Evolutionary conservation across 2,888 invertebrate species (phyloP), one percentile per base, ranked within the genome.

Genomic region (Pseudeuparius sepicola): DNA sequence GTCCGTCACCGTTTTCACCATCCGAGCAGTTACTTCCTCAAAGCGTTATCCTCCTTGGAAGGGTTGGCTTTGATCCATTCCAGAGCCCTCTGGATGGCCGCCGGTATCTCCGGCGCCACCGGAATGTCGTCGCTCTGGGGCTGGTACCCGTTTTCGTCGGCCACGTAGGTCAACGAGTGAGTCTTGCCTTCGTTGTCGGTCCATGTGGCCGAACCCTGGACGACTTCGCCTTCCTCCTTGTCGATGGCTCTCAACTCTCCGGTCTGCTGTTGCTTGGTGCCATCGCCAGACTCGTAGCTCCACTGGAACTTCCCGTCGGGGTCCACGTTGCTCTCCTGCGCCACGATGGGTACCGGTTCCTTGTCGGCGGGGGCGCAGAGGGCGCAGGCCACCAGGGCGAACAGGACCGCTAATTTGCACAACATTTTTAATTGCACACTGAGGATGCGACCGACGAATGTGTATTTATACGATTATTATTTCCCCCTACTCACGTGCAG

Each of bases 281-380:
- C 77, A 52, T 75, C 73, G 3, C 64, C 70, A 7, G 70, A 63
- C 57, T 74, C 72, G 41, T 67, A 75, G 43, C 75, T 75, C 52
- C 32, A 46, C 34, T 23, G 34, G 14, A 43, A 43, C 4, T 29
- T 38, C 39, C 42, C 40, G 14, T 44, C 41, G 6, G 39, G 37
- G 10, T 44, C 42, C n/a, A 44, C 31, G 17, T 44, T 40, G 23
- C 40, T 44, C 10, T 44, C 44, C 29, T 44, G 44, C 14, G 44
- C 25, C 3, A 44, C 20, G 28, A 43, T 41, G 12, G 41, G 41
- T 11, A 43, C 43, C 3, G 39, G 41, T 30, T 41, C 39, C 15
- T 35, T 37, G 4, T 30, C 41, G 12, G 30, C 31, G 13, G 43
- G 18, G 9, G 5, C 15, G 7, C 12, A 9, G 5, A 20, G 41